A percentile compares a stretch with the other conserved stretches of the same genome.
These are phyloP conservation scores for Tapera naevia DNA, from an alignment of 2,797 vertebrate species.

Conservation along the genomic window DNA sequence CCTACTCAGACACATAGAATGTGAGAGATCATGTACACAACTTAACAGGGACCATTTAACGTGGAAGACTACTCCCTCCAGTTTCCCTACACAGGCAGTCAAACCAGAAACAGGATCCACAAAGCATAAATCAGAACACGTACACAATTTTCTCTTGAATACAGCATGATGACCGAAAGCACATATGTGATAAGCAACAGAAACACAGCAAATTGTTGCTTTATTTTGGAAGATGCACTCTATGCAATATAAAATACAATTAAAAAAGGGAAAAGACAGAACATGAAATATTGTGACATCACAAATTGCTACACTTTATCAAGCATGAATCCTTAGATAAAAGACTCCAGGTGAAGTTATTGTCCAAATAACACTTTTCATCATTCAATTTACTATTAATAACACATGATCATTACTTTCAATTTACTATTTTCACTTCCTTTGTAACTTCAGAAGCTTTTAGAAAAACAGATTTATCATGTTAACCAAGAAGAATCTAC, in stretches of 20 bases:
- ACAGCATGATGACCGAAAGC: neutral
- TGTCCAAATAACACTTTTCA: neutral
- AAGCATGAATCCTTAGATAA: neutral
- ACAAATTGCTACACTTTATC: neutral
- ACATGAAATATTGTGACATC: neutral
- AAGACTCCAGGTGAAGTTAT: neutral
- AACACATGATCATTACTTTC: neutral
- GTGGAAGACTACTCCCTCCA: neutral
- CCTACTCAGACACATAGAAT: neutral
- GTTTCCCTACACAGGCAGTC: neutral
- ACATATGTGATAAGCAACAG: neutral
- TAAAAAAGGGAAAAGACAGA: neutral
- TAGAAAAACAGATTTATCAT: neutral
- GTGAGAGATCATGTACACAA: neutral
- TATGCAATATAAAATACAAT: neutral
- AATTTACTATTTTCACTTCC: neutral
- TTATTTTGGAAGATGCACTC: neutral
- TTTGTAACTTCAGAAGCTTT: neutral
- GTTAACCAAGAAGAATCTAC: neutral
- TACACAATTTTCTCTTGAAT: neutral
- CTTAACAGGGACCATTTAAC: neutral
- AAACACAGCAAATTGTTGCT: neutral
- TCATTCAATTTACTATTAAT: neutral
- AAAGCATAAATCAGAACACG: neutral
- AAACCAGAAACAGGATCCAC: neutral